Evolutionary conservation across 1,140 invertebrate species (phyloP).

Genomic region (Schlechtendalia chinensis): DNA sequence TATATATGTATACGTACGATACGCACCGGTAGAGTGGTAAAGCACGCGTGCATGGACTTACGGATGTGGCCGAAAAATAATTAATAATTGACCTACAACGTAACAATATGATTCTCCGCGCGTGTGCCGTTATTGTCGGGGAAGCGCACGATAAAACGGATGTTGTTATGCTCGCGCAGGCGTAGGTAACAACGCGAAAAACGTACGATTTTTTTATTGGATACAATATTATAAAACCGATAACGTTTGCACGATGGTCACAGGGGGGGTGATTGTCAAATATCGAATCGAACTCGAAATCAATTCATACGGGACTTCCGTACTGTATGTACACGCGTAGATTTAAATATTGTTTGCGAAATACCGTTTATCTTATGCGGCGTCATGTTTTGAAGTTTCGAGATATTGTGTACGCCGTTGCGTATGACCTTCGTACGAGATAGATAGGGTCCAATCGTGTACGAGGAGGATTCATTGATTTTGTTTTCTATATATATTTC

Average conservation of each 20-base stretch:
- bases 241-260: not conserved
- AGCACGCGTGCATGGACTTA: not conserved
- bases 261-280: not conserved
- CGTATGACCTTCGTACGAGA: no score
- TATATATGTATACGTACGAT: not conserved
- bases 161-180: not conserved
- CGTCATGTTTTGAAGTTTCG: no score
- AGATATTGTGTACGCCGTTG: no score
- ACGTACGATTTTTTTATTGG: not conserved
- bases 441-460: no score
- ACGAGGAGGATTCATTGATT: no score
- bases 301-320: no score
- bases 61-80: constrained; percentile 3
- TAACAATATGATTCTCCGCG: not conserved
- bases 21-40: not conserved
- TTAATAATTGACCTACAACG: not conserved
- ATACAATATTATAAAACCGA: not conserved
- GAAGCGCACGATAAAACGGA: not conserved
- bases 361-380: no score
- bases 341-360: no score
- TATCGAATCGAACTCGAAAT: no score
- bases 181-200: not conserved
- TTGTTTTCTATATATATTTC: no score
- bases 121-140: not conserved
- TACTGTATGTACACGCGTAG: no score